phyloP scores from a whole-genome alignment of 2,888 invertebrate species.

The Nysson spinosus region DNA sequence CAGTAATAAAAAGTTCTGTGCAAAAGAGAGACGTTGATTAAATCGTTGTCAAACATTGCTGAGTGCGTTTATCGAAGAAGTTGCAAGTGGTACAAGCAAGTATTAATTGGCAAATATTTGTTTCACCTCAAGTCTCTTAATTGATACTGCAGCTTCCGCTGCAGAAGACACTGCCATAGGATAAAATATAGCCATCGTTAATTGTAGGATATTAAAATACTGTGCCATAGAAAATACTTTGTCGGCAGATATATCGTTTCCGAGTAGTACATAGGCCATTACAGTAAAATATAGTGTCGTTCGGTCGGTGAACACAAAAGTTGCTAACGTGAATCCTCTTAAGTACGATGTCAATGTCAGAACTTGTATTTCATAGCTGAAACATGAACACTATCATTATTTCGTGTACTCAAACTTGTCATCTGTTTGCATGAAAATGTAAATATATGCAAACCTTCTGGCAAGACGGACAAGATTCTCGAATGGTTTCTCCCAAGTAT shows the following conservation, averaged over 20 bases:
- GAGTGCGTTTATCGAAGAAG: no score
- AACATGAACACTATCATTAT: no score
- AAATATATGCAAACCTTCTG: constrained; percentile 80
- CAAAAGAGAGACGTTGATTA: no score
- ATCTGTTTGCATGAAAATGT: constrained; percentile 5
- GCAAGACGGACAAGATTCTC: constrained; percentile 83
- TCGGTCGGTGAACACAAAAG: constrained; percentile 89
- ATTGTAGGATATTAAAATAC: constrained; percentile 86
- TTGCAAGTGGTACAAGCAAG: no score
- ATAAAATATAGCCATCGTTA: constrained; percentile 83
- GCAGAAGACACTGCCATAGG: constrained; percentile 81
- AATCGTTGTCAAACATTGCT: no score
- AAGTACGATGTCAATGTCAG: constrained; percentile 83
- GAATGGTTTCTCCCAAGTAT: constrained; percentile 90
- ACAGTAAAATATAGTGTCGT: constrained; percentile 90
- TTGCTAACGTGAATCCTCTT: constrained; percentile 82
- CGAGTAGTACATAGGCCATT: constrained; percentile 85
- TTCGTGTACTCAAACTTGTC: no score
- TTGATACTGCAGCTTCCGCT: constrained; percentile 83
- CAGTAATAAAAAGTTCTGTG: constrained; percentile 79
- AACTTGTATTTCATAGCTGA: constrained; percentile 84
- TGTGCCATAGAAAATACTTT: constrained; percentile 88
- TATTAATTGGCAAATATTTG: not conserved
- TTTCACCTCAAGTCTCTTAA: constrained; percentile 82
- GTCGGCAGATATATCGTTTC: constrained; percentile 79